Conservation (phyloP, 1,140 invertebrate genomes). For the Drosophila triauraria region DNA sequence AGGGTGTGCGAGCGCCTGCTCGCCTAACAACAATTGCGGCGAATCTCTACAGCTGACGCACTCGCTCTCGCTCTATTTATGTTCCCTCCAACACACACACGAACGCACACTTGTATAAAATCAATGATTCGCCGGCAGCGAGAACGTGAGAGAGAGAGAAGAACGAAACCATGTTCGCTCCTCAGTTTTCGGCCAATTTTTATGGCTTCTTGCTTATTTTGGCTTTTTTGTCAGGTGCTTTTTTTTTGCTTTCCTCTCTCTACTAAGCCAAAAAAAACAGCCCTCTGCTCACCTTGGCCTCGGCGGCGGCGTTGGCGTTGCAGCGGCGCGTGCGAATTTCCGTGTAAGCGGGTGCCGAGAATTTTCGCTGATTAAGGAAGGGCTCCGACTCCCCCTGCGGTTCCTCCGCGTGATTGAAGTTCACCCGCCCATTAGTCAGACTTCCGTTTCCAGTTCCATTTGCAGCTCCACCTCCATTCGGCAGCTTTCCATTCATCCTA, state of each 20-base stretch:
- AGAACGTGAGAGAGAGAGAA: conserved; percentile 10
- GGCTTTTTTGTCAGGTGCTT: background rate
- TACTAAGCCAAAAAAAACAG: background rate
- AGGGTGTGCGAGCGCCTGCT: background rate
- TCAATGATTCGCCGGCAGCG: conserved; percentile 29
- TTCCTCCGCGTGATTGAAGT: background rate
- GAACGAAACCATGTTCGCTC: conserved; percentile 11
- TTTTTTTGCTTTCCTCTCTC: background rate
- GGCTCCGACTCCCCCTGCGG: background rate
- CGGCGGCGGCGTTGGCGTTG: conserved; percentile 45
- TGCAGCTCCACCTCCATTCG: background rate
- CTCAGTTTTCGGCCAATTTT: conserved; percentile 22
- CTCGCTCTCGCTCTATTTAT: conserved; percentile 4
- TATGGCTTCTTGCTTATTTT: conserved; percentile 17
- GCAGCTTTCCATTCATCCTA: conserved; percentile 48
- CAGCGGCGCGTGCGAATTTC: conserved; percentile 75
- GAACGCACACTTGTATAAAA: conserved; percentile 11
- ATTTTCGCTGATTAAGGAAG: conserved; percentile 52
- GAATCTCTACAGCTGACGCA: conserved; percentile 15
- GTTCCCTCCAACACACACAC: conserved; percentile 4
- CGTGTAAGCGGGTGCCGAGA: conserved; percentile 71
- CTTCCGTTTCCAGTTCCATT: background rate
- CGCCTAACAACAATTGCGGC: background rate
- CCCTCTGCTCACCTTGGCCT: conserved; percentile 62
- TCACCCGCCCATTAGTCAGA: background rate